Conservation (phyloP, 2,888 invertebrate genomes). For the Drosophila tanythrix region DNA sequence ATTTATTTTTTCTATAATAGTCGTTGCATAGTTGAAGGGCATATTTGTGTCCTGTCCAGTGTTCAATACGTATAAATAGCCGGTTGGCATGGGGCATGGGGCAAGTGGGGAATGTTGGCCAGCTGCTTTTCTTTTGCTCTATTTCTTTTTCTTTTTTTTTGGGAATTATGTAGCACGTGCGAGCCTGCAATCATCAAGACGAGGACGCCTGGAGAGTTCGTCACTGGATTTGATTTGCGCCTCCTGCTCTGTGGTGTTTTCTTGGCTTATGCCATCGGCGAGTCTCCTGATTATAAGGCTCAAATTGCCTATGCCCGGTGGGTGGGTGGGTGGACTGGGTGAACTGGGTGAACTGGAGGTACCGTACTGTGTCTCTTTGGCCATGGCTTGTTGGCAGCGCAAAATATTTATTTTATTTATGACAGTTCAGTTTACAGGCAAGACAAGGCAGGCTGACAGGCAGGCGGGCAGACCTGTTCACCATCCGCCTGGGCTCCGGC, state of each 20-base stretch:
- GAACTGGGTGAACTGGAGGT: not conserved
- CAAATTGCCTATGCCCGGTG: conserved; percentile 46
- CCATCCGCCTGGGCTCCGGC: conserved; percentile 1
- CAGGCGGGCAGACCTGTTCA: not conserved
- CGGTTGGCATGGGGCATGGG: not conserved
- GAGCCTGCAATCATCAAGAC: conserved; percentile 41
- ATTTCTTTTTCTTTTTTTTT: conserved; percentile 2
- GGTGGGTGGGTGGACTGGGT: not conserved
- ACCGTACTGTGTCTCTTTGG: not conserved
- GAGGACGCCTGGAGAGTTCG: conserved; percentile 43
- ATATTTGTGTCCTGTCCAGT: conserved; percentile 11
- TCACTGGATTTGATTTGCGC: conserved; percentile 62
- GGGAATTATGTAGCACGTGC: conserved; percentile 57
- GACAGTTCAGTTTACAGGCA: conserved; percentile 56
- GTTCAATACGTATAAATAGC: conserved; percentile 12
- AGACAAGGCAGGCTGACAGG: not conserved
- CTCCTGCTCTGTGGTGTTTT: conserved; percentile 32
- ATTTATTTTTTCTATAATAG: not conserved
- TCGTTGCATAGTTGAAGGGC: not conserved
- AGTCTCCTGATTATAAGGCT: conserved; percentile 47
- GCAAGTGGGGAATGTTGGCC: conserved; percentile 12
- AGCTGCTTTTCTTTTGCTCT: conserved; percentile 25
- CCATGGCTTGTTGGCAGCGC: conserved; percentile 42
- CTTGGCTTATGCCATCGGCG: conserved; percentile 25
- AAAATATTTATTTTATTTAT: conserved; percentile 63